Base-by-base conservation (phyloP, 2,888 invertebrate species). In the Xestia rhomboidea region DNA sequence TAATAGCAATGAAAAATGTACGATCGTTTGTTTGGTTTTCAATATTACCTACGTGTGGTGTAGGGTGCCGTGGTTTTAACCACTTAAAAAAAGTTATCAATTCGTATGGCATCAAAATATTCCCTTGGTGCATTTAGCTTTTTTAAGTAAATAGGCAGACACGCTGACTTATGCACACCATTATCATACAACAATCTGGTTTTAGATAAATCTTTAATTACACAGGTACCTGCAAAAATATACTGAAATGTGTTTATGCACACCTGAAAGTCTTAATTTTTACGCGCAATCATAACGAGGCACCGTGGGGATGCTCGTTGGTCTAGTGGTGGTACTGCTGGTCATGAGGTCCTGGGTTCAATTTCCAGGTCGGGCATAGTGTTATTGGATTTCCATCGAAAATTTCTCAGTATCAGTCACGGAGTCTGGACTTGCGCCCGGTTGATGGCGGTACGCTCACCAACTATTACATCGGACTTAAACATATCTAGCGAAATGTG, bases 1-100 rank as follows among this genome's bases (percentile, higher is more conserved):
- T 86, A 79, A 88, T 82, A 77, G 82, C 80, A 2, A 77, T 86
- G 79, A 86, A 86, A 84, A 84, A 87, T 84, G 67, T 76, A 81
- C 77, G 49, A 18, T 1, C 73, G 68, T 86, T 71, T 77, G 64
- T 82, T 76, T 82, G 63, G 49, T 68, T 69, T 71, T 51, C 79
- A 78, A 79, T 69, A 41, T 68, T 71, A 62, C 79, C 34, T 30
- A 18, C 21, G n/a, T 41, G 34, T 18, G 38, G 69, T 46, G 24
- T n/a, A 18, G 18, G 18, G 15, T 51, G 41, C 34, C 57, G 24
- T 51, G 13, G 5, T 67, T 34, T 62, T 44, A 38, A 13, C 7
- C 30, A 21, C 46, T 74, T n/a, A 0, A 64, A 64, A 41, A 54
- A n/a, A 64, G n/a, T 13, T 60, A 8, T 41, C 15, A 64, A 41